Base-by-base conservation (phyloP, 92 coral and sea anemone species). In the Epizoanthus fatuus region DNA sequence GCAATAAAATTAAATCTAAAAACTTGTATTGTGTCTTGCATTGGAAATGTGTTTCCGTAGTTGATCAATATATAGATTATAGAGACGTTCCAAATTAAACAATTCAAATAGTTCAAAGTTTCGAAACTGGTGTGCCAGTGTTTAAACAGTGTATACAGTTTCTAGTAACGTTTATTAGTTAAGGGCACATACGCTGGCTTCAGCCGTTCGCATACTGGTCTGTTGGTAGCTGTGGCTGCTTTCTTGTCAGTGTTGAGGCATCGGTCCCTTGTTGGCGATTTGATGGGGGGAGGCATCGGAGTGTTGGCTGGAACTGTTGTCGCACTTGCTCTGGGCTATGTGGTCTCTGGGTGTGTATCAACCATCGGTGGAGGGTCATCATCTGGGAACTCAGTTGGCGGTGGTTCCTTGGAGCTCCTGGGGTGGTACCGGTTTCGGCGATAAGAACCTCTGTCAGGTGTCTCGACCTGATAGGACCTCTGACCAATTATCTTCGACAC, bases 131-230 rank as follows among this genome's bases (percentile, higher is more conserved):
- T 22, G 25, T 22, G 25, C 25, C 25, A 22, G 25, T 22, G 25
- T 22, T 22, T 22, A 22, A 22, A 22, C 25, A 22, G 25, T 22
- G 25, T 22, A 22, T 22, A 22, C 25, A 22, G 25, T 22, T 22
- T 22, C 25, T 22, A 22, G 25, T 22, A 22, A 22, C 25, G 25
- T 22, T 22, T 22, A 22, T 22, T 0, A 22, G 25, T 22, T 58
- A 58, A 2, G 63, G 4, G 25, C 80, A 29, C 63, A 74, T 72
- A 72, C 6, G 79, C 35, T 11, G 79, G 79, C 58, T 40, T 40
- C 17, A 0, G 19, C 53, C 59, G 38, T 40, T 40, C 35, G 13
- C 70, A 71, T 17, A 40, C 51, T 12, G 83, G 83, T 77, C 83
- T 77, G 47, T 58, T 10, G 25, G 63, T 58, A 0, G 63, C 7